Evolutionary conservation across 2,888 invertebrate species (phyloP), one percentile per base, ranked within the genome.

Genomic region (Neocrepidodera transversa): DNA sequence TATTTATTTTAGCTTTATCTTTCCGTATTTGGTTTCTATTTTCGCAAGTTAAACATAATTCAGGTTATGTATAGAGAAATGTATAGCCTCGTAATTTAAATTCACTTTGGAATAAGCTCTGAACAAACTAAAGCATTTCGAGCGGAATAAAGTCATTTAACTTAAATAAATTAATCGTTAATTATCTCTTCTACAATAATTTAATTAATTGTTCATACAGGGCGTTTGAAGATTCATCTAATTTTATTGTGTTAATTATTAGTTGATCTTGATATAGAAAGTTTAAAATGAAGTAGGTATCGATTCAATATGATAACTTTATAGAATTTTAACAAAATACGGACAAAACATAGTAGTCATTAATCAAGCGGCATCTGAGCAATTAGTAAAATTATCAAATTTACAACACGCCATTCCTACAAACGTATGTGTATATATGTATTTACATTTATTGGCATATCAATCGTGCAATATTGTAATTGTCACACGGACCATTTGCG

Each of bases 321-420:
- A 32, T 20, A n/a, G 32, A 20, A 50, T 56, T 43, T 57, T 55
- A 40, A 40, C 35, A 47, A 55, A 63, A 53, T 50, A 52, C 23
- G 16, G 36, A 47, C 18, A 45, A 13, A 20, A 30, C 47, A 36
- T 30, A 38, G 42, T 45, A 56, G 48, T 62, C 56, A 64, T 64
- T 66, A 62, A 66, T 66, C 59, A 62, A 36, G 59, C 36, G 53
- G 35, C 48, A 53, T 48, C 47, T 55, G 58, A 51, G 52, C 65
- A 67, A 65, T 67, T 65, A 67, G 58, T 48, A 55, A 63, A 60
- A 67, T 67, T 63, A 67, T 67, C 62, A 58, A 58, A 67, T 68
- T 65, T 68, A 48, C 68, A 58, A 63, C 58, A 51, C 58, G 49
- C 11, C 14, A 38, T 40, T 26, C 13, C 38, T 47, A 58, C 36